These are phyloP conservation scores for Ariolimax columbianus DNA, from an alignment of 2,888 invertebrate species.

Conservation along the genomic window DNA sequence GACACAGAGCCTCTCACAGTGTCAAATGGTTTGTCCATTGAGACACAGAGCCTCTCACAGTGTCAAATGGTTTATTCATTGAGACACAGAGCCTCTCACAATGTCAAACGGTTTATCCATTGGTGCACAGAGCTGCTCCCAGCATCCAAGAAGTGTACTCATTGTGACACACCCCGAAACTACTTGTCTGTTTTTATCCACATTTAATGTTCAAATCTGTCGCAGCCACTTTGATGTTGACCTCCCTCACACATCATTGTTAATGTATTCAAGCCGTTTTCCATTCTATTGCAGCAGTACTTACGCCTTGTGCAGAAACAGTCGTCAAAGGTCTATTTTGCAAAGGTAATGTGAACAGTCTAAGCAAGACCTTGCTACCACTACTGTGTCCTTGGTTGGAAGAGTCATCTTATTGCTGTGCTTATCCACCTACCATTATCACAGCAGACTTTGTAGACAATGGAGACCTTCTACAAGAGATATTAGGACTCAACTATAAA, in stretches of 20 bases:
- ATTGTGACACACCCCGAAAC: too few species aligned
- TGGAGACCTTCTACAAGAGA: slow-evolving; percentile 20
- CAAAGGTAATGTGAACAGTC: not conserved
- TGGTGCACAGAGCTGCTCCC: too few species aligned
- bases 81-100: too few species aligned
- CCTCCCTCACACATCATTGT: not conserved
- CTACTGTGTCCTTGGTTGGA: slow-evolving; percentile 17
- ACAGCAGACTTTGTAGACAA: slow-evolving; percentile 47
- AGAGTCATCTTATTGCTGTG: not conserved
- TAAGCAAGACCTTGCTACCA: slow-evolving; percentile 15
- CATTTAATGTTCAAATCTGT: too few species aligned
- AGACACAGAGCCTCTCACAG: too few species aligned
- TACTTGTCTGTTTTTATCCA: too few species aligned
- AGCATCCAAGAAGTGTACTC: too few species aligned
- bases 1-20: too few species aligned
- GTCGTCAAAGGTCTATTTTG: slow-evolving; percentile 25
- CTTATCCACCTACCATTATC: slow-evolving; percentile 7
- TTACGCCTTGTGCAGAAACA: slow-evolving; percentile 36
- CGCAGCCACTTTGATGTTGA: too few species aligned
- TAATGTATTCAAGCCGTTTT: not conserved
- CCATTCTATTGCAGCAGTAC: slow-evolving; percentile 17
- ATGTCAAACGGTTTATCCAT: too few species aligned
- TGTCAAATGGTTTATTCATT: too few species aligned
- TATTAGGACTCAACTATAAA: slow-evolving; percentile 45
- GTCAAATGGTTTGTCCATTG: too few species aligned